phyloP scores from a whole-genome alignment of 2,888 invertebrate genomes.

The Drosophila siamana region DNA sequence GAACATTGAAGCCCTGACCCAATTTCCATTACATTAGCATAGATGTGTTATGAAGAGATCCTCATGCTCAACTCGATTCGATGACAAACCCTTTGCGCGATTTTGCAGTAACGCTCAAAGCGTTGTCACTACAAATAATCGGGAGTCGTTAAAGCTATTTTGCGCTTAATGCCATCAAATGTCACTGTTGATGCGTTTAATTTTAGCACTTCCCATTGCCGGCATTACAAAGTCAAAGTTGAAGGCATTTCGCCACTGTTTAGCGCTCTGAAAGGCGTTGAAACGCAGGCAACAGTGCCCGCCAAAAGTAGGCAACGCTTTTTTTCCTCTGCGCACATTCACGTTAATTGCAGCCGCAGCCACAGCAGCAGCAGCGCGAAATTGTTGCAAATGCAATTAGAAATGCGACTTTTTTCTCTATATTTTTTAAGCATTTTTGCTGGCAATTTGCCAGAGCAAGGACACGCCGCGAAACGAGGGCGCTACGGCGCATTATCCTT shows the following conservation, averaged over 20 bases:
- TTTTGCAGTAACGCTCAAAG: background rate
- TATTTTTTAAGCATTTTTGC: slow-evolving; percentile 1
- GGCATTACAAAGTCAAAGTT: slow-evolving; percentile 35
- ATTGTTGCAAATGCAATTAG: slow-evolving; percentile 72
- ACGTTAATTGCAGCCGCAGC: slow-evolving; percentile 60
- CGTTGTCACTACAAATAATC: background rate
- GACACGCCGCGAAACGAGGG: slow-evolving; percentile 18
- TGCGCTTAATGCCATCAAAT: slow-evolving; percentile 19
- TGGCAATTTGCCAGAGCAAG: slow-evolving; percentile 19
- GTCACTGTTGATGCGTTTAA: slow-evolving; percentile 20
- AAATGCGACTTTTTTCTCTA: slow-evolving; percentile 33
- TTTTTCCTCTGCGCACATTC: slow-evolving; percentile 37
- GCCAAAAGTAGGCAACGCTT: slow-evolving; percentile 25
- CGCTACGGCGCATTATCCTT: slow-evolving; percentile 57
- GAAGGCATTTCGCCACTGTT: slow-evolving; percentile 12
- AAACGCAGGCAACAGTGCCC: slow-evolving; percentile 1
- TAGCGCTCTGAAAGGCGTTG: background rate
- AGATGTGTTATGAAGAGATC: too few species aligned
- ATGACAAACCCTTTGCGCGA: too few species aligned
- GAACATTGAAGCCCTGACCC: background rate
- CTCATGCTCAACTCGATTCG: too few species aligned
- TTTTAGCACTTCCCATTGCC: slow-evolving; percentile 9
- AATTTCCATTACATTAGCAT: too few species aligned
- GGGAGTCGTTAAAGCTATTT: slow-evolving; percentile 8
- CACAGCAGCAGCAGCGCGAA: slow-evolving; percentile 16